A percentile compares a stretch with the other conserved stretches of the same genome.
phyloP scores from a whole-genome alignment of 2,113 vertebrate species.

The Silurus asotus region DNA sequence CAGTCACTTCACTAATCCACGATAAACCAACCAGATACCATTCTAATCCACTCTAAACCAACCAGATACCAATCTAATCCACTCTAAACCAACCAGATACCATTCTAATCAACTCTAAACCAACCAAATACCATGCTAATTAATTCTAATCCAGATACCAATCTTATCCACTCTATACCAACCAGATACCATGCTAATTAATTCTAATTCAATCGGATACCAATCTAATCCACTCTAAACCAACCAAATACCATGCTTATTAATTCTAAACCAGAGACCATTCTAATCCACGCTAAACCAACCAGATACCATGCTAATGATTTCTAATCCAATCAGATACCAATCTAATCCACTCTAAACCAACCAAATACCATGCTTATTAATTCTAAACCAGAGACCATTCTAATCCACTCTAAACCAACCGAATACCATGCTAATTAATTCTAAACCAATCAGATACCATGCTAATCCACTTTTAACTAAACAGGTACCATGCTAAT shows the following conservation, averaged over 20 bases:
- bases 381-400: too few relatives aligned
- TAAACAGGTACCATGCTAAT: not conserved
- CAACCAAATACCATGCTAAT: not conserved
- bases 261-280: too few relatives aligned
- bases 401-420: too few relatives aligned
- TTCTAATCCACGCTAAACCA: not conserved
- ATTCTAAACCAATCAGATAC: not conserved
- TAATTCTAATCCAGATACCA: not conserved
- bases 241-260: not conserved
- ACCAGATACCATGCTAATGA: not conserved
- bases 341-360: not conserved
- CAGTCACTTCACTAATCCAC: not conserved
- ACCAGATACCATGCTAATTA: not conserved
- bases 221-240: not conserved
- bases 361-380: too few relatives aligned
- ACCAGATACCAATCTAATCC: not conserved
- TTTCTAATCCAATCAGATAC: not conserved
- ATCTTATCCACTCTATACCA: not conserved
- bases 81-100: not conserved
- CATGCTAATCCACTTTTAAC: not conserved
- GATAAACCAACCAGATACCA: not conserved
- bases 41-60: not conserved
- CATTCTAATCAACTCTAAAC: not conserved
- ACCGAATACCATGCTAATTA: not conserved
- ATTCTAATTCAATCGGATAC: not conserved